These are phyloP conservation scores for Gallinago solitaria DNA, from an alignment of 2,797 vertebrate species.

Conservation along the genomic window DNA sequence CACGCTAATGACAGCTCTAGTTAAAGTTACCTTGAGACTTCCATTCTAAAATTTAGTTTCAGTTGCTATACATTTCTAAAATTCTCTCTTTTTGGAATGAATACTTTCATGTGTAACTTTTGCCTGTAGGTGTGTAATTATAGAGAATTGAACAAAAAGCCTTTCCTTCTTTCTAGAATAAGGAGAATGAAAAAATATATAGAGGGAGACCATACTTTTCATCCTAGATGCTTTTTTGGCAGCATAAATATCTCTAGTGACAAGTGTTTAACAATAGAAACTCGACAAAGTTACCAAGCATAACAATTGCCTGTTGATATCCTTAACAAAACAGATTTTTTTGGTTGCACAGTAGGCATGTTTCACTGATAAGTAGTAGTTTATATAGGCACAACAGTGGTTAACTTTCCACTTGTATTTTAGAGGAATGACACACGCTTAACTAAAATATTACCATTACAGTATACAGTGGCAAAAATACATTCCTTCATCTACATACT, in stretches of 20 bases:
- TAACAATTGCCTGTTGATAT: not conserved
- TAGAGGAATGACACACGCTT: not conserved
- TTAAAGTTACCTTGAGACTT: slow-evolving; percentile 4
- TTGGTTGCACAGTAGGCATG: not conserved
- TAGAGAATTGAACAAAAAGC: not conserved
- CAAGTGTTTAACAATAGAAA: not conserved
- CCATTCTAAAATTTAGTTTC: not conserved
- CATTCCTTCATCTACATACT: not conserved
- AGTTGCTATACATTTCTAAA: not conserved
- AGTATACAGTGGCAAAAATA: not conserved
- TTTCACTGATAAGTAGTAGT: not conserved
- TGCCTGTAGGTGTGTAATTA: not conserved
- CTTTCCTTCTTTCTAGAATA: not conserved
- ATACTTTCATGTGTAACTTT: not conserved
- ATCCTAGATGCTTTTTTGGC: not conserved
- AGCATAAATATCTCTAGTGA: not conserved
- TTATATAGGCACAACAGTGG: not conserved
- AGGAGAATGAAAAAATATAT: not conserved
- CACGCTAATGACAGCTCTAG: not conserved
- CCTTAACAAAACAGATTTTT: not conserved
- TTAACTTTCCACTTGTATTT: not conserved
- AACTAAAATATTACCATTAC: not conserved
- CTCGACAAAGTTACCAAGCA: not conserved
- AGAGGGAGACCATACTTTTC: not conserved
- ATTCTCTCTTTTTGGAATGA: not conserved